A percentile compares a stretch with the other conserved stretches of the same genome.
Conservation (phyloP, 1,140 invertebrate species). For the Solen grandis region DNA sequence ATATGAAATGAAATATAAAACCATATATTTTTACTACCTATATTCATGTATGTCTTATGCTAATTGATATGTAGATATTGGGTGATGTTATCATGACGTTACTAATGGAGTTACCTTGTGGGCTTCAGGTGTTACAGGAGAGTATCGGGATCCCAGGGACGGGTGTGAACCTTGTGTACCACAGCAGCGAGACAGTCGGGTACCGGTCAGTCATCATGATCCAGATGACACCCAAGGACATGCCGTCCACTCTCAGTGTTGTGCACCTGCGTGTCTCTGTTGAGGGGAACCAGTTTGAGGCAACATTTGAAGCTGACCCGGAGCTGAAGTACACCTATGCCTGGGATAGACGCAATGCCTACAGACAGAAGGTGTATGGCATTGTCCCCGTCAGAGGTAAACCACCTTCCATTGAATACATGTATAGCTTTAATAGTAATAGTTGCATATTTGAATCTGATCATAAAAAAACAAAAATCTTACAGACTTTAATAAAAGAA, state of each 20-base stretch:
- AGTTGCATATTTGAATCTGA: no score
- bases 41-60: no score
- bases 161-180: constrained; percentile 94
- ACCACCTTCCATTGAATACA: no score
- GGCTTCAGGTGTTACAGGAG: constrained; percentile 94
- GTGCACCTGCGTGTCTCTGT: constrained; percentile 94
- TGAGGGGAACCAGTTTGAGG: constrained; percentile 94
- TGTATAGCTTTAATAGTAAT: background rate
- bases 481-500: no score
- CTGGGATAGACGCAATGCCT: constrained; percentile 98
- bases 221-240: constrained; percentile 90
- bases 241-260: constrained; percentile 89
- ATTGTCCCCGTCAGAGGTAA: constrained; percentile 81
- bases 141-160: constrained; percentile 96
- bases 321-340: constrained; percentile 96
- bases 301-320: constrained; percentile 96
- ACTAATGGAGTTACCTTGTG: constrained; percentile 3
- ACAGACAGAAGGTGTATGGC: constrained; percentile 94
- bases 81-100: no score
- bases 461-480: no score
- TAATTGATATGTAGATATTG: no score
- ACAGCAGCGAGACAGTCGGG: constrained; percentile 94
- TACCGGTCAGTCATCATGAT: constrained; percentile 96
- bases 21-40: no score
- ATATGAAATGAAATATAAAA: no score